These are phyloP conservation scores for Reticulitermes speratus DNA, from an alignment of 1,140 invertebrate species.

Conservation along the genomic window DNA sequence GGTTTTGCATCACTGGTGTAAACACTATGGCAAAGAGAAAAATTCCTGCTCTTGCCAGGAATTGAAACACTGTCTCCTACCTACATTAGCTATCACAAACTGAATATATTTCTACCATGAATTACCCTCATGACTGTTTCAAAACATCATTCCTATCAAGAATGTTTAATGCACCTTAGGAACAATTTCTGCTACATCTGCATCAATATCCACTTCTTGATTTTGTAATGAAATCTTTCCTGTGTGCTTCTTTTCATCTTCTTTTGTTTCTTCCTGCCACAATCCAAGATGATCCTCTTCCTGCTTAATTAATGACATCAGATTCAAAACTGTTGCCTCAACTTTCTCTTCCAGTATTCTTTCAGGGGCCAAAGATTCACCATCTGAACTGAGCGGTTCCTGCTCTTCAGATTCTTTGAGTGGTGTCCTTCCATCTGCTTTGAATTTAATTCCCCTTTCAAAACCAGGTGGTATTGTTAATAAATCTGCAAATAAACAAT, in stretches of 20 bases:
- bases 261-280: slow-evolving; percentile 31
- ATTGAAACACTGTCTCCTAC: too few relatives aligned
- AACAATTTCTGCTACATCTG: slow-evolving; percentile 23
- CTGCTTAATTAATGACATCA: slow-evolving; percentile 42
- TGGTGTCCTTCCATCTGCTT: slow-evolving; percentile 51
- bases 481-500: slow-evolving; percentile 48
- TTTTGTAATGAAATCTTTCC: slow-evolving; percentile 21
- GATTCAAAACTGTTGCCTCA: slow-evolving; percentile 43
- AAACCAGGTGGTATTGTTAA: slow-evolving; percentile 66
- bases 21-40: too few relatives aligned
- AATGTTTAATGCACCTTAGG: slow-evolving; percentile 2
- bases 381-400: background rate
- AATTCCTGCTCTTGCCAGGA: too few relatives aligned
- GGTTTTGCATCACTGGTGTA: too few relatives aligned
- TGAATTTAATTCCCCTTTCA: slow-evolving; percentile 55
- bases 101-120: too few relatives aligned
- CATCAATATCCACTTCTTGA: slow-evolving; percentile 5
- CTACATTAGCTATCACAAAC: too few relatives aligned
- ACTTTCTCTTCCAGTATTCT: slow-evolving; percentile 19
- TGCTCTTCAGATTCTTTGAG: slow-evolving; percentile 29
- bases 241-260: background rate
- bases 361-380: background rate
- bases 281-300: slow-evolving; percentile 38
- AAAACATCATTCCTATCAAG: too few relatives aligned
- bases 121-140: too few relatives aligned